These are phyloP conservation scores for Corella eumyota DNA, from an alignment of 23 tunicate genomes.

Conservation along the genomic window DNA sequence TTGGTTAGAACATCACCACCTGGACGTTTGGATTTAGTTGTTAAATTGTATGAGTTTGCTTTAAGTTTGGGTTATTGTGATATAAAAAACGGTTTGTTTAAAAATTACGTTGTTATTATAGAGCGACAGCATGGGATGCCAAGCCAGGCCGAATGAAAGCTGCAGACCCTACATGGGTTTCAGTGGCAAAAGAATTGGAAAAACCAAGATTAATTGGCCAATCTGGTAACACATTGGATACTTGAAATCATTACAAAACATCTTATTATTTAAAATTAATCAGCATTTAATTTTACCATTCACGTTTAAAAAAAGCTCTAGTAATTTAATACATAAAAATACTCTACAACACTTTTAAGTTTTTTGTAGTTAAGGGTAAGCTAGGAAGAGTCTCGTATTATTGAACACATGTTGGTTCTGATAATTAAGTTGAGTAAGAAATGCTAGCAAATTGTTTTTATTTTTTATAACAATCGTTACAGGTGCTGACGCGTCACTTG, in stretches of 20 bases:
- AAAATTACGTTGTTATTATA: not conserved
- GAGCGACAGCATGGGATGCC: slow-evolving; percentile 66
- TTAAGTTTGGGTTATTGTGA: not conserved
- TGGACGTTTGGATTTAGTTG: slow-evolving; percentile 30
- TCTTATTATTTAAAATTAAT: not conserved
- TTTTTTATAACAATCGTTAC: no score
- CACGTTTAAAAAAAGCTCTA: not conserved
- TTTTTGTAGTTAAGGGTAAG: no score
- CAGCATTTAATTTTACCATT: not conserved
- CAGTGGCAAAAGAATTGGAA: slow-evolving; percentile 49
- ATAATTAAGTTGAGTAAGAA: no score
- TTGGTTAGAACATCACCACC: slow-evolving; percentile 31
- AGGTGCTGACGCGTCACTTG: slow-evolving; percentile 29
- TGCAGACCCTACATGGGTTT: slow-evolving; percentile 67
- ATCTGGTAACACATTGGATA: slow-evolving; percentile 13
- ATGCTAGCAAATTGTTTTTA: no score
- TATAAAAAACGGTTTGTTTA: no score
- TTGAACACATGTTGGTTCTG: no score
- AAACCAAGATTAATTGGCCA: slow-evolving; percentile 66
- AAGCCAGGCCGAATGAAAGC: slow-evolving; percentile 55
- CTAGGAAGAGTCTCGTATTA: no score
- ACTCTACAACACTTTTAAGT: not conserved
- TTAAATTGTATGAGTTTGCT: slow-evolving; percentile 40
- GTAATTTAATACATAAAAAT: not conserved
- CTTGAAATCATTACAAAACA: not conserved